Conservation (phyloP, 2,797 vertebrate species). For the Ctenochaetus hawaiiensis region DNA sequence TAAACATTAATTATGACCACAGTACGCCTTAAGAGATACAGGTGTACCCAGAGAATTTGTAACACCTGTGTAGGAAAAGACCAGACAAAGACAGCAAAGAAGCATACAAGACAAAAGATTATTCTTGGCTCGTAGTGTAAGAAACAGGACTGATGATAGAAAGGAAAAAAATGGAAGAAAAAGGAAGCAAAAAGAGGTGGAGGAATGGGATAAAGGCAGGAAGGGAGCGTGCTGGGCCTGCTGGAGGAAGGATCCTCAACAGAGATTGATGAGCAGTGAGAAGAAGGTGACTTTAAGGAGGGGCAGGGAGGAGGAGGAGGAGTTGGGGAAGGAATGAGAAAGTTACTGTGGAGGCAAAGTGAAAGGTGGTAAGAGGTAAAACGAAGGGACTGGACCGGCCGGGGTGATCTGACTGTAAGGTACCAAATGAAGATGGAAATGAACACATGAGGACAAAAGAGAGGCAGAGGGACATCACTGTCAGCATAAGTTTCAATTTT, state of each 20-base stretch:
- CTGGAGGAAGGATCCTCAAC: constrained; percentile 69
- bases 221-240: constrained; percentile 21
- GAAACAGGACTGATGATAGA: constrained; percentile 3
- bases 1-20: too few species aligned
- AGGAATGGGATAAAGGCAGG: constrained; percentile 9
- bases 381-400: constrained; percentile 14
- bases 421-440: constrained; percentile 18
- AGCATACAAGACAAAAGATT: background rate
- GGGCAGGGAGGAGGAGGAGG: constrained; percentile 32
- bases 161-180: constrained; percentile 5
- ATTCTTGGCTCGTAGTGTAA: constrained; percentile 24
- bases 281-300: constrained; percentile 84
- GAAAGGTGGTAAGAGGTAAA: constrained; percentile 36
- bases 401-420: constrained; percentile 9
- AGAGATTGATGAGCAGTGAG: constrained; percentile 79
- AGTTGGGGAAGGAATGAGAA: constrained; percentile 39
- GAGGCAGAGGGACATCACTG: background rate
- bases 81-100: constrained; percentile 3
- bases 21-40: background rate
- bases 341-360: constrained; percentile 43
- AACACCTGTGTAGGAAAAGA: background rate
- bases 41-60: background rate
- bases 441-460: constrained; percentile 22
- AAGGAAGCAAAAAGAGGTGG: constrained; percentile 34
- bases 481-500: too few species aligned